A percentile compares a stretch with the other conserved stretches of the same genome.
These are phyloP conservation scores for Medauroidea extradentata DNA, from an alignment of 1,140 invertebrate genomes.

Conservation along the genomic window DNA sequence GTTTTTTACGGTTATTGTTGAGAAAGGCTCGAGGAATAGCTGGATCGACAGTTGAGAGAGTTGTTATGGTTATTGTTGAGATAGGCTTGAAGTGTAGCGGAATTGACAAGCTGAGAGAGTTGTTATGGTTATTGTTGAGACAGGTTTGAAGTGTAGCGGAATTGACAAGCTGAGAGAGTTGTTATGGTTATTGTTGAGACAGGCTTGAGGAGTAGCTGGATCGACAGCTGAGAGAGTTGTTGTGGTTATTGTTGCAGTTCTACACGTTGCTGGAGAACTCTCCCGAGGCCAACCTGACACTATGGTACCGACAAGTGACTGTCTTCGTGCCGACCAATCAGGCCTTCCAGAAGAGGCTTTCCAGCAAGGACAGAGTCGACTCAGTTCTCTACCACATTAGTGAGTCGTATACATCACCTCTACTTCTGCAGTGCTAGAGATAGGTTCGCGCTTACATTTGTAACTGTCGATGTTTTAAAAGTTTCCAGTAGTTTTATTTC, in stretches of 20 bases:
- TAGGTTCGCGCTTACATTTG: background rate
- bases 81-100: no score
- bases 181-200: no score
- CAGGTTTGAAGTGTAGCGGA: no score
- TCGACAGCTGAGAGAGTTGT: no score
- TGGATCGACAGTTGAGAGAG: no score
- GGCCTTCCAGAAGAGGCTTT: slow-evolving; percentile 64
- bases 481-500: background rate
- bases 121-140: no score
- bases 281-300: slow-evolving; percentile 58
- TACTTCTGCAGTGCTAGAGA: background rate
- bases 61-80: no score
- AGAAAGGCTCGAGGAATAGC: no score
- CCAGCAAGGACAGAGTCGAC: slow-evolving; percentile 47
- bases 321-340: slow-evolving; percentile 75
- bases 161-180: no score
- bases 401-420: slow-evolving; percentile 49
- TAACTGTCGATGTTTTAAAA: background rate
- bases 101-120: no score
- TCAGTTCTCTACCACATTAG: slow-evolving; percentile 75
- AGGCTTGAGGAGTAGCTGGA: no score
- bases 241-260: slow-evolving; percentile 71
- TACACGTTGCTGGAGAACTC: slow-evolving; percentile 62
- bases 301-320: slow-evolving; percentile 63
- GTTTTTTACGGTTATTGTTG: no score